Conservation (phyloP, 1,140 invertebrate species). For the Centruroides vittatus region DNA sequence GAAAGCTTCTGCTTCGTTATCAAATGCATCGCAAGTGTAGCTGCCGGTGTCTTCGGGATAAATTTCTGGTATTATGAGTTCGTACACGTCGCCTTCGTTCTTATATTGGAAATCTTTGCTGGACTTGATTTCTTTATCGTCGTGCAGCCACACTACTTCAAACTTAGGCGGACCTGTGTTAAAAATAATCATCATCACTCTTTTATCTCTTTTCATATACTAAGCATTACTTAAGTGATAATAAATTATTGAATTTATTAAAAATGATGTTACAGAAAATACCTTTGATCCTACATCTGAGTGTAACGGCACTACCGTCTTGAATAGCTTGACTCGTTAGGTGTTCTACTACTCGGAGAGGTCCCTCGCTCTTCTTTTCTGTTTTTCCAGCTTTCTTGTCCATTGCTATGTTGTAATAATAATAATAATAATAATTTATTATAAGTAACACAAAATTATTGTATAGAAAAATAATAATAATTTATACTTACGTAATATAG, state of each 20-base stretch:
- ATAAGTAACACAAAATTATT: neutral
- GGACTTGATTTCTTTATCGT: conserved; percentile 91
- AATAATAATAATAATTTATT: neutral
- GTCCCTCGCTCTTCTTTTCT: neutral
- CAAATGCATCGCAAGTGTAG: conserved; percentile 93
- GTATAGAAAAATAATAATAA: too few species aligned
- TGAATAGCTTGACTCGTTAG: conserved; percentile 17
- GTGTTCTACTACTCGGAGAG: conserved; percentile 19
- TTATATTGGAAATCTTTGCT: conserved; percentile 92
- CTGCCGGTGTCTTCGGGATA: conserved; percentile 86
- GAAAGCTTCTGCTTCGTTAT: conserved; percentile 84
- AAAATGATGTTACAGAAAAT: too few species aligned
- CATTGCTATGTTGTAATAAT: conserved; percentile 37
- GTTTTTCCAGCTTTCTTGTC: conserved; percentile 25
- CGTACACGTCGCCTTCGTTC: conserved; percentile 73
- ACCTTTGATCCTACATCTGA: conserved; percentile 18
- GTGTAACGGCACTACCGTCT: conserved; percentile 20
- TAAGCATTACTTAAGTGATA: neutral
- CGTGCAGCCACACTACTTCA: conserved; percentile 62
- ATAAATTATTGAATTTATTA: neutral
- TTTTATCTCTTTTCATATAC: too few species aligned
- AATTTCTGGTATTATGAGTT: conserved; percentile 79
- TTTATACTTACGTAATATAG: conserved; percentile 39
- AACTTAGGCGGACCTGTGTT: conserved; percentile 16
- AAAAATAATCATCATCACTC: too few species aligned